phyloP scores from a whole-genome alignment of 2,888 invertebrate genomes.

The Meliscaeva auricollis region DNA sequence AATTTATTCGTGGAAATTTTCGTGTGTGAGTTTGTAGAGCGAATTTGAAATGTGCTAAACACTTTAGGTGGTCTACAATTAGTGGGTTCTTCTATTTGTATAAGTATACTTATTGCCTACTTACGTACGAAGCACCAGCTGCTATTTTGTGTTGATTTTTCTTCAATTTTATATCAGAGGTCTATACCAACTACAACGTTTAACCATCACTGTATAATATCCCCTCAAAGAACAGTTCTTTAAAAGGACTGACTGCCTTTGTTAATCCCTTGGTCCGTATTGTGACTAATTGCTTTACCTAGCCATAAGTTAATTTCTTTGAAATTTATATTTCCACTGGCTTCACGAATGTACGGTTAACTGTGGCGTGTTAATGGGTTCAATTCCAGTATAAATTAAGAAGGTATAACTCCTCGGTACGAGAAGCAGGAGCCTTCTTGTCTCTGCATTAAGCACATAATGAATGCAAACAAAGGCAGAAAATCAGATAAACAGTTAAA shows the following conservation, averaged over 20 bases:
- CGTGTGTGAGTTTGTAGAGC: slow-evolving; percentile 67
- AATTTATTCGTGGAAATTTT: slow-evolving; percentile 67
- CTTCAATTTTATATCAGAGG: not conserved
- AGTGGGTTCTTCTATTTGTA: slow-evolving; percentile 48
- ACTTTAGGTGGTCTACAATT: slow-evolving; percentile 72
- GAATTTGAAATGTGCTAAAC: slow-evolving; percentile 75
- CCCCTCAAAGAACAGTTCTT: slow-evolving; percentile 28
- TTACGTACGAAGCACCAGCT: not conserved
- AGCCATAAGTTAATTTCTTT: slow-evolving; percentile 73
- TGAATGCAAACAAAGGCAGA: slow-evolving; percentile 32
- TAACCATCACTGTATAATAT: not conserved
- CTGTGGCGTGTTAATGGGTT: slow-evolving; percentile 73
- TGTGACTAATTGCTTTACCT: slow-evolving; percentile 69
- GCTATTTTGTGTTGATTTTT: slow-evolving; percentile 18
- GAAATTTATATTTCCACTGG: slow-evolving; percentile 55
- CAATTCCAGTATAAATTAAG: slow-evolving; percentile 56
- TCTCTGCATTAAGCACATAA: slow-evolving; percentile 40
- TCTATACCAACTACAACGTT: not conserved
- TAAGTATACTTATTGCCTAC: not conserved
- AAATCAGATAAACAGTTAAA: slow-evolving; percentile 10
- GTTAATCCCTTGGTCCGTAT: slow-evolving; percentile 66
- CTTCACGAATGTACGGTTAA: slow-evolving; percentile 45
- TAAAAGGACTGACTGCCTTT: slow-evolving; percentile 40
- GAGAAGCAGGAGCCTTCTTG: slow-evolving; percentile 19
- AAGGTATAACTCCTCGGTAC: slow-evolving; percentile 2